Evolutionary conservation across 2,797 vertebrate genomes (phyloP).

Genomic region (Chrosomus eos): DNA sequence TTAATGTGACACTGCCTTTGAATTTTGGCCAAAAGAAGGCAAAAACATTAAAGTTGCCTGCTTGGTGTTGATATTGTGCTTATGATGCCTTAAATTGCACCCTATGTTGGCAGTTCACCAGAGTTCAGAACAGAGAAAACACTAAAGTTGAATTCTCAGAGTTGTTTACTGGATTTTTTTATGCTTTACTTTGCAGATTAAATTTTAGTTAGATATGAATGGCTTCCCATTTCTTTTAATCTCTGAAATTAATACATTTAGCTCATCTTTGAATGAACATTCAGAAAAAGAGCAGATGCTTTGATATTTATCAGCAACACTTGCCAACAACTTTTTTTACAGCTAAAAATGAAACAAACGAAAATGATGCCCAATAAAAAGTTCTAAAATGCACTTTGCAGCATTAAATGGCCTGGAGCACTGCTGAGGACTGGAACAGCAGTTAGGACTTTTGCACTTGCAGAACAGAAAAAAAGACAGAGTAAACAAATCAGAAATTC

Average conservation of each 20-base stretch:
- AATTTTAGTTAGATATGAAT: slow-evolving; percentile 16
- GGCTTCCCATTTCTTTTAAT: background rate
- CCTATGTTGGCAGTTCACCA: background rate
- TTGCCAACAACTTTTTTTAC: background rate
- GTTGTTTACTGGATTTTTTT: background rate
- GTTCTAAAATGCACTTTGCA: slow-evolving; percentile 28
- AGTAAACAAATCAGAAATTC: slow-evolving; percentile 71
- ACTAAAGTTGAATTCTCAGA: background rate
- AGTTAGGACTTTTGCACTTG: slow-evolving; percentile 59
- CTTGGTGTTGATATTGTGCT: background rate
- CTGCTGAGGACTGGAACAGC: slow-evolving; percentile 56
- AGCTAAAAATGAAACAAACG: slow-evolving; percentile 28
- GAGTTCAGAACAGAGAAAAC: background rate
- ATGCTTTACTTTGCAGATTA: background rate
- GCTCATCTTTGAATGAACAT: slow-evolving; percentile 13
- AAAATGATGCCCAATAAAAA: slow-evolving; percentile 40
- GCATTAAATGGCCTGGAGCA: slow-evolving; percentile 48
- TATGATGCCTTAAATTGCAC: background rate
- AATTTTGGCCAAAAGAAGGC: background rate
- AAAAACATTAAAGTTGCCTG: background rate
- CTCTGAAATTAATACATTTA: background rate
- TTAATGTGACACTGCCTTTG: background rate
- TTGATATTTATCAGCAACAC: slow-evolving; percentile 5
- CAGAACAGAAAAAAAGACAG: slow-evolving; percentile 43
- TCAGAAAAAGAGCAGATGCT: slow-evolving; percentile 8